Conservation (phyloP, 2,797 vertebrate species). For the Carcharodon carcharias region DNA sequence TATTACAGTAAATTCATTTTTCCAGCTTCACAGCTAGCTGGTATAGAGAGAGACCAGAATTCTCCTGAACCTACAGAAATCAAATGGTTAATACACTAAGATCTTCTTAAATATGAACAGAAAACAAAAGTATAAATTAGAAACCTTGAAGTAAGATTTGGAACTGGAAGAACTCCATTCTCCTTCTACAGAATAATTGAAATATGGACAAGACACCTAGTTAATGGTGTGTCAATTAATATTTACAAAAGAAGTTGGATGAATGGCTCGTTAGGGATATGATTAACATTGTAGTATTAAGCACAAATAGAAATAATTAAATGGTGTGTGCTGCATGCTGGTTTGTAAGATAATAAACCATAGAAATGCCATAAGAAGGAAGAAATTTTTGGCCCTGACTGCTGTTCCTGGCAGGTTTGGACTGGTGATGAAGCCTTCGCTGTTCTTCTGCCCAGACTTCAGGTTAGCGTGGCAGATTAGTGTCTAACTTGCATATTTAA, state of each 20-base stretch:
- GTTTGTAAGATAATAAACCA: neutral
- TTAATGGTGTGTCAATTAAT: slow-evolving; percentile 19
- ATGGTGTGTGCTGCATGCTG: neutral
- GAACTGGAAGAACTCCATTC: neutral
- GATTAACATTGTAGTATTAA: slow-evolving; percentile 3
- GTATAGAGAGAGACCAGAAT: neutral
- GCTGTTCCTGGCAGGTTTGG: neutral
- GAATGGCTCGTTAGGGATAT: neutral
- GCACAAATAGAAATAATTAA: slow-evolving; percentile 16
- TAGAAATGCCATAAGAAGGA: neutral
- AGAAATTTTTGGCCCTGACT: neutral
- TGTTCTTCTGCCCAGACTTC: neutral
- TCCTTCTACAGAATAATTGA: neutral
- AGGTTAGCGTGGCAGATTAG: neutral
- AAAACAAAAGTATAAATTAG: neutral
- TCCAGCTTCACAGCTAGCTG: neutral
- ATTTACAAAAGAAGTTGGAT: slow-evolving; percentile 14
- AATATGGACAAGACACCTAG: neutral
- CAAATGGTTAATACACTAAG: neutral
- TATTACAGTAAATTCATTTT: neutral
- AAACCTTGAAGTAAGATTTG: neutral
- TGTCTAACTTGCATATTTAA: neutral
- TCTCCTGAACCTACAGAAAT: neutral
- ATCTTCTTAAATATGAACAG: neutral
- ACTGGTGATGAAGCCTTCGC: neutral